Evolutionary conservation across 2,888 invertebrate genomes (phyloP), one percentile per base, ranked within the genome.

Genomic region (Xylocampa areola): DNA sequence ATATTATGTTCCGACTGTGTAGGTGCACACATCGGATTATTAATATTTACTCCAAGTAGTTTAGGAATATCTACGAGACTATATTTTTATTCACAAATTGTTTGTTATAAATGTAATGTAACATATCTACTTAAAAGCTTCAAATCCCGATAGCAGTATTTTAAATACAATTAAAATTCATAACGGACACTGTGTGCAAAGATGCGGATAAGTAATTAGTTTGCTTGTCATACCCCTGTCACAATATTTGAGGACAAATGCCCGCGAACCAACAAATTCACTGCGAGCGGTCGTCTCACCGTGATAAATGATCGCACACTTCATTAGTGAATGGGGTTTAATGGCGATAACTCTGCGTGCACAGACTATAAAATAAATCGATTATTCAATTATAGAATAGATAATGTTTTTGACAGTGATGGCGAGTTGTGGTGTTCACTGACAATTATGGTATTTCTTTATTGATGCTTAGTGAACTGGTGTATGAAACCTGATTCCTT

Each of bases 281-380:
- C 45, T 67, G 45, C 36, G 48, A 14, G 19, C 30, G 33, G 13
- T 7, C 29, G 30, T 23, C 33, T 40, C 37, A 6, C 10, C n/a
- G 50, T 73, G 69, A 69, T 68, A 48, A 62, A 73, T 69, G 57
- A 29, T 35, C 39, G 69, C 69, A 52, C 69, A 63, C 70, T 69
- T 73, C 57, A 73, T 73, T 69, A 73, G 64, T 49, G 51, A 63
- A 62, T 57, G 57, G 63, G 57, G 37, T 68, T 61, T 72, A 67
- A 68, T 59, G 41, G 72, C 51, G 32, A 36, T 51, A 59, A 51
- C 39, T 51, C 51, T 8, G 7, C 16, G 50, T 10, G 45, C 44
- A 61, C 29, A 52, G 59, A 57, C 47, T 70, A 49, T 64, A 40
- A 49, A 50, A 19, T 50, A 48, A 70, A 65, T 65, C 41, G 44